Base-by-base conservation (phyloP, 2,797 vertebrate species). In the Sphenopsis melanotis region DNA sequence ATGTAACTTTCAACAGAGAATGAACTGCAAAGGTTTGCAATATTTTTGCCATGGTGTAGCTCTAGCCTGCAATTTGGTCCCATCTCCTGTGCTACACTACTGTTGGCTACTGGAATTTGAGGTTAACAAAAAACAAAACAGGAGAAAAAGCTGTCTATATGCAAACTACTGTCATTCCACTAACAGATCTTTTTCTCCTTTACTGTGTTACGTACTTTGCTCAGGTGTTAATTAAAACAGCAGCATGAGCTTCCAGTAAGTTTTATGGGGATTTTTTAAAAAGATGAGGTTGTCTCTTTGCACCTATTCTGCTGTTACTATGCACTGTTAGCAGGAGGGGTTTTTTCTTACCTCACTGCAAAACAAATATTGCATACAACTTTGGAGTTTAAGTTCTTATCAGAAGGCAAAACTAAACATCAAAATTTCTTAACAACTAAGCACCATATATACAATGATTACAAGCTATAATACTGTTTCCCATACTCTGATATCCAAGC, bases 171-270 rank as follows among this genome's bases (percentile, higher is more conserved):
- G 69, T 34, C 75, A 87, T 77, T 92, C 64, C 22, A 61, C 64
- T 83, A 86, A 70, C 27, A 64, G 49, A 39, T 77, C 49, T 86
- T 89, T 89, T 89, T 69, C 30, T 88, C 24, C 55, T 94, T 92
- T 88, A 91, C 88, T 69, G 56, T 86, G 76, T 70, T 87, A 76
- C 1, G 1, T 90, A 59, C 27, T 74, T 83, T 72, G 72, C 69
- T 89, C 80, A 90, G 69, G 89, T 94, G 92, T 90, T 95, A 91
- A 94, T 94, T 94, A 94, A 92, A 94, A 88, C 69, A 90, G 63
- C 85, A 81, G 59, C 37, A 61, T 77, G 66, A 79, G 53, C 72
- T 83, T 94, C 76, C 46, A 81, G 42, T 57, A 71, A 81, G 39
- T 88, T 95, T 83, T 81, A 30, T 32, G 22, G 41, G 15, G 34